Conservation (phyloP, 2,888 invertebrate species). For the Caenorhabditis becei region DNA sequence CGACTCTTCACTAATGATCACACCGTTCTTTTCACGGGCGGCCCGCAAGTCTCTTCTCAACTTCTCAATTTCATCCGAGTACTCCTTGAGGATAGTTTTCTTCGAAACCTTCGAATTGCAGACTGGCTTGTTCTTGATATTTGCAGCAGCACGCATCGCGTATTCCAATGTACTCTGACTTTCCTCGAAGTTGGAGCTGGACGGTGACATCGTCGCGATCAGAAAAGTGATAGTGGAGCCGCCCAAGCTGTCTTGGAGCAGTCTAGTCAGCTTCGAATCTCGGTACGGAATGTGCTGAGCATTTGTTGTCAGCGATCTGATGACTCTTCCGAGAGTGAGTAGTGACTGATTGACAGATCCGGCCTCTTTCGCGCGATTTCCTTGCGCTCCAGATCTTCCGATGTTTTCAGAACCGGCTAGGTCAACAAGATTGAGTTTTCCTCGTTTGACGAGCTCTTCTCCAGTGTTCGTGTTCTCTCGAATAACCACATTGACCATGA, state of each 20-base stretch:
- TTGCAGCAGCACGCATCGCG: constrained; percentile 94
- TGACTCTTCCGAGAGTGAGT: constrained; percentile 94
- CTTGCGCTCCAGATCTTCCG: constrained; percentile 93
- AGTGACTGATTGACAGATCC: constrained; percentile 96
- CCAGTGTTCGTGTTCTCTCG: constrained; percentile 92
- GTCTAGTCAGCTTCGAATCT: constrained; percentile 95
- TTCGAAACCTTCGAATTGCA: constrained; percentile 85
- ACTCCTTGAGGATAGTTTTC: constrained; percentile 83
- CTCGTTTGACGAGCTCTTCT: constrained; percentile 86
- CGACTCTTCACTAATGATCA: constrained; percentile 91
- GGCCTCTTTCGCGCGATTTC: constrained; percentile 93
- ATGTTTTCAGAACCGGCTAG: constrained; percentile 98
- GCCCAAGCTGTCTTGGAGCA: constrained; percentile 95
- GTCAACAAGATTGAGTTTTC: constrained; percentile 96
- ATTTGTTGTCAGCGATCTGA: constrained; percentile 93
- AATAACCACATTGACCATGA: constrained; percentile 91
- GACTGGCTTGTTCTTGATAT: constrained; percentile 93
- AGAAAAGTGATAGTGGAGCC: constrained; percentile 97
- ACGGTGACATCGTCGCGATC: constrained; percentile 95
- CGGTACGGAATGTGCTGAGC: constrained; percentile 96
- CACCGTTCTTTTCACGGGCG: constrained; percentile 90
- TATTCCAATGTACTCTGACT: constrained; percentile 96
- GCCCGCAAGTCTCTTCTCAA: constrained; percentile 91
- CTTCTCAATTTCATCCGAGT: constrained; percentile 90
- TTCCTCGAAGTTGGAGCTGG: constrained; percentile 91